Evolutionary conservation across 2,113 vertebrate species (phyloP), one percentile per base, ranked within the genome.

Genomic region (Psittacara wagleri): DNA sequence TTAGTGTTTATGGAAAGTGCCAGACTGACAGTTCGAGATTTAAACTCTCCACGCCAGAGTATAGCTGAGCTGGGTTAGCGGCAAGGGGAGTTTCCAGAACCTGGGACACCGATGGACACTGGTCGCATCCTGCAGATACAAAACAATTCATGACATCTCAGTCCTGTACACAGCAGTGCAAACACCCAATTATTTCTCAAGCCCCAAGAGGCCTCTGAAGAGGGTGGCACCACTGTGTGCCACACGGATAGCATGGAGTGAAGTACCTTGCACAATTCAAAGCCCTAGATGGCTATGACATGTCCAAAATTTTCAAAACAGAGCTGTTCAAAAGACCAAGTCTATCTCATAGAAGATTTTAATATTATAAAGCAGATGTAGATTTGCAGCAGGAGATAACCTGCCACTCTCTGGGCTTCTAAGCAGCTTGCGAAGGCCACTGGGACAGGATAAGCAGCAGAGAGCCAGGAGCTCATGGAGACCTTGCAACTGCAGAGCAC

Each of bases 1-100:
- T 95, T 91, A 74, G 76, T 93, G 94, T 93, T 96, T 94, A 92
- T 86, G 88, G 92, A 96, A 96, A 51, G 35, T 61, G 69, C 90
- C 76, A 92, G 79, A 86, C 79, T 90, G 90, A 94, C 94, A 94
- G 90, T 81, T 88, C 1, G 6, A 90, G 90, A 88, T 85, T 70
- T 95, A 90, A 96, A 86, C 49, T 83, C 92, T 75, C 55, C 79
- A 68, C 78, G 37, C 62, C 88, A 78, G 80, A 0, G 0, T 44
- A n/a, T 2, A 67, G 46, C 31, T 78, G 67, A 64, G 62, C 15
- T 62, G 52, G 39, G 52, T 25, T 18, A 94, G 37, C 2, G 4
- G 37, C 52, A 79, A 81, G 28, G 66, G 48, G 39, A 66, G n/a
- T 88, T 95, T 86, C 92, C 86, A 92, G 83, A 92, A 57, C 52